These are phyloP conservation scores for Bombyx mori DNA, from an alignment of 1,140 invertebrate species.

Conservation along the genomic window ASM3026992v2 NC_085131.1:7847001-7847500, in stretches of 20 bases:
- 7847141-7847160: too few species aligned
- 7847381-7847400: conserved; percentile 56
- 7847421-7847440: conserved; percentile 53
- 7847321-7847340: conserved; percentile 54
- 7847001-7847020: too few species aligned
- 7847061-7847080: too few species aligned
- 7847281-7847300: conserved; percentile 38
- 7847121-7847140: too few species aligned
- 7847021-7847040: too few species aligned
- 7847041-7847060: too few species aligned
- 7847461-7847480: conserved; percentile 68
- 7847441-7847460: conserved; percentile 58
- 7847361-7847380: conserved; percentile 58
- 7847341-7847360: conserved; percentile 57
- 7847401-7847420: conserved; percentile 54
- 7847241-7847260: conserved; percentile 34
- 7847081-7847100: too few species aligned
- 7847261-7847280: conserved; percentile 44
- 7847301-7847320: conserved; percentile 28
- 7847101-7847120: too few species aligned
- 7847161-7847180: too few species aligned
- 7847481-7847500: conserved; percentile 35
- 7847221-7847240: conserved; percentile 14
- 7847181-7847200: too few species aligned
- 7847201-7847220: neutral